A percentile compares a stretch with the other conserved stretches of the same genome.
Conservation (phyloP, 2,113 vertebrate species). For the Sialia sialis region DNA sequence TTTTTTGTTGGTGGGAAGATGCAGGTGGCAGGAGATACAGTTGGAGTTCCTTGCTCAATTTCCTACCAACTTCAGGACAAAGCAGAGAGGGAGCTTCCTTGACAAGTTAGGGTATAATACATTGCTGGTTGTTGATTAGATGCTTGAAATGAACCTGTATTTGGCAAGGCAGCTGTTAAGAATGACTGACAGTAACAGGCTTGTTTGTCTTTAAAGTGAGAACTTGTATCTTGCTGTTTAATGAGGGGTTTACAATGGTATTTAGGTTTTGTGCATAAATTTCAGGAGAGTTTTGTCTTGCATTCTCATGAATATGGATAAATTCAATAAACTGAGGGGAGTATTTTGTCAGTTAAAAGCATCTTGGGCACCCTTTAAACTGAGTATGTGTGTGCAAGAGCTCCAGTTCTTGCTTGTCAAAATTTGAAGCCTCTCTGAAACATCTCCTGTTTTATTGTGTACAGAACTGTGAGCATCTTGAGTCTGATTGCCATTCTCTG, state of each 20-base stretch:
- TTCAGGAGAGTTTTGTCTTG: background rate
- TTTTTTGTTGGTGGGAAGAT: background rate
- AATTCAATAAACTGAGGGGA: background rate
- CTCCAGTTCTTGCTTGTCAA: background rate
- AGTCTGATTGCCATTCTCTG: background rate
- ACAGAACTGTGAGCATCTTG: background rate
- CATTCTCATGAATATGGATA: background rate
- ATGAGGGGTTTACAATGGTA: background rate
- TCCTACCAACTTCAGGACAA: background rate
- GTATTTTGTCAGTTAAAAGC: background rate
- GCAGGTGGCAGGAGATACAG: background rate
- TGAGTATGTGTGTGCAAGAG: background rate
- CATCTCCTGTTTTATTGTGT: background rate
- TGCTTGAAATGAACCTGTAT: background rate
- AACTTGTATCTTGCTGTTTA: background rate
- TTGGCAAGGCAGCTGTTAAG: background rate
- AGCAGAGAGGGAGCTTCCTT: background rate
- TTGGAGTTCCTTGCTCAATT: background rate
- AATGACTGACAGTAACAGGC: background rate
- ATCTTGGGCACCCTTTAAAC: background rate
- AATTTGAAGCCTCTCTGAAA: background rate
- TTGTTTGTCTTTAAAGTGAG: background rate
- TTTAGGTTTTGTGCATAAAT: background rate
- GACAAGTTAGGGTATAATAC: background rate
- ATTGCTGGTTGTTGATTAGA: background rate